Evolutionary conservation across 1,140 invertebrate species (phyloP), one percentile per base, ranked within the genome.

Genomic region (Marisa cornuarietis): DNA sequence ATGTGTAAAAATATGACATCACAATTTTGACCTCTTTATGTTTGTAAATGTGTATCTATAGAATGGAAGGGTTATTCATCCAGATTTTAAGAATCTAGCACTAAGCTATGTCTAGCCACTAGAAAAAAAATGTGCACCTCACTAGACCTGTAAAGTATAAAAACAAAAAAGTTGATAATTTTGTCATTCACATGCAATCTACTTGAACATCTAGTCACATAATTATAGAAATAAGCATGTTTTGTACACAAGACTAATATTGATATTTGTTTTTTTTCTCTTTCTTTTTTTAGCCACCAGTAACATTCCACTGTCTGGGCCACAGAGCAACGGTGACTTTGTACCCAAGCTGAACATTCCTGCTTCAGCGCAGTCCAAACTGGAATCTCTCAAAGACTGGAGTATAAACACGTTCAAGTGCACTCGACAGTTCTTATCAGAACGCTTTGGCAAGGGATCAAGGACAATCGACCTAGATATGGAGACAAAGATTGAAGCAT

Each of bases 351-450:
- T 58, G 54, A 75, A 83, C 14, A 83, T 90, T 58, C 84, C 85
- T 71, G 85, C 87, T 24, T 68, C 85, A 49, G 87, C 85, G 71
- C 83, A 86, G 54, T 86, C 88, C 31, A 91, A 90, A 86, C 83
- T 99, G 88, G 97, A 98, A 90, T 94, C 95, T 62, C 92, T 99
- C 65, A 96, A 96, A 90, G 96, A 96, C 87, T 99, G 98, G 98
- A 96, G 96, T 87, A 96, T 98, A 88, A 98, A 97, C 78, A 98
- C 97, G 2, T 99, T 98, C 89, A 99, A 99, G 91, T 99, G 97
- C 89, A 98, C 97, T 0, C 96, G 96, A 84, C 97, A 99, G 90
- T 93, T 98, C 68, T 94, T 99, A 91, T 96, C 97, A 87, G 97
- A 99, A 90, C 97, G 96, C 91, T 92, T 99, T 69, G 97, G 97